Percentiles rank a stretch among this genome's conserved stretches.
phyloP scores from a whole-genome alignment of 2,797 vertebrate species.

The Glossophaga mutica region DNA sequence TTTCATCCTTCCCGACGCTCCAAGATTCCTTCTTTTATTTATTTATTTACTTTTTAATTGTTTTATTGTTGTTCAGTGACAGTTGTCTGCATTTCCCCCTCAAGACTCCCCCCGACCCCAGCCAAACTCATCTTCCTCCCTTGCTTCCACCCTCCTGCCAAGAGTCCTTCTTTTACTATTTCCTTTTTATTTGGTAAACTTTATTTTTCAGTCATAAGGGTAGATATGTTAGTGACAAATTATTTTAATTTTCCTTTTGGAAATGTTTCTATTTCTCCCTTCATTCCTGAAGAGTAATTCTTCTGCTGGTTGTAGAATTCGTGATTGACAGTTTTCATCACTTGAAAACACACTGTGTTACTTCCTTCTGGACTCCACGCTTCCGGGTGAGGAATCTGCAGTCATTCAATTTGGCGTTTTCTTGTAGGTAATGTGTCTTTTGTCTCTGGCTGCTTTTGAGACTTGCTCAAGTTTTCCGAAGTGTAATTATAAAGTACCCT shows the following conservation, averaged over 20 bases:
- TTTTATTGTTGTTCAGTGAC: no score
- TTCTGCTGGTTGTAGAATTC: background rate
- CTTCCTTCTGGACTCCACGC: background rate
- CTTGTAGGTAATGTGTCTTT: background rate
- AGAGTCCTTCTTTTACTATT: background rate
- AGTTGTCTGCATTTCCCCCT: background rate
- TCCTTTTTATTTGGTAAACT: background rate
- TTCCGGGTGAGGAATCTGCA: background rate
- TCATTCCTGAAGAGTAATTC: background rate
- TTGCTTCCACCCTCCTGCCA: background rate
- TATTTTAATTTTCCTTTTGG: background rate
- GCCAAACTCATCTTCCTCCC: no score
- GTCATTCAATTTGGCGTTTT: background rate
- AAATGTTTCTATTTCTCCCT: background rate
- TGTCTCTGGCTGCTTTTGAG: background rate
- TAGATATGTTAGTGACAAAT: background rate
- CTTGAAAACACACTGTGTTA: background rate
- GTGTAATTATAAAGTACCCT: background rate
- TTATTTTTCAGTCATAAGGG: background rate
- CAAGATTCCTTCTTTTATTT: background rate
- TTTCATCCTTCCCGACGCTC: background rate
- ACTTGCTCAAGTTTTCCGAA: background rate
- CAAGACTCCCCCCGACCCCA: background rate
- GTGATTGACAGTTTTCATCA: no score
- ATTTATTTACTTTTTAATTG: no score